Conservation (phyloP, 2,797 vertebrate genomes). For the Gastrophryne carolinensis region DNA sequence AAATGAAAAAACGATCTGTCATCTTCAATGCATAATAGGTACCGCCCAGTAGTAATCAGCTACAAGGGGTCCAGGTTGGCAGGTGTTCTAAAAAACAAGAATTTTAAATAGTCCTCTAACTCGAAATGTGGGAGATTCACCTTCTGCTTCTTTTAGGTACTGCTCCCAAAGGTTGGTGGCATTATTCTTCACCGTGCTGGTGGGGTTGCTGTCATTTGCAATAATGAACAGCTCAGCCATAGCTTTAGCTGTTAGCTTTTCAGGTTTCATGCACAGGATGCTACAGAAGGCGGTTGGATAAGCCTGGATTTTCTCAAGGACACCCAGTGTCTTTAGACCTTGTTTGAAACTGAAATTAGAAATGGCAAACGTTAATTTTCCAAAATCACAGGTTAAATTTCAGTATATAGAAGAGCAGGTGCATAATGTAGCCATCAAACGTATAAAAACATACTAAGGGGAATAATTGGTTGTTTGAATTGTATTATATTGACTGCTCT, state of each 20-base stretch:
- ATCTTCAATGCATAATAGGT: no score
- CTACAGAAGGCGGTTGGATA: conserved; percentile 73
- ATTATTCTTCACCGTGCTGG: conserved; percentile 57
- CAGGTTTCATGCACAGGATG: conserved; percentile 74
- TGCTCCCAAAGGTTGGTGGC: conserved; percentile 76
- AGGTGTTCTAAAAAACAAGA: no score
- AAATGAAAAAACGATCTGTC: no score
- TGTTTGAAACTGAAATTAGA: conserved; percentile 79
- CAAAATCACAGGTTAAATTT: no score
- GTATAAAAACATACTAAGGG: no score
- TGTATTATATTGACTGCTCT: no score
- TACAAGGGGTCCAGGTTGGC: no score
- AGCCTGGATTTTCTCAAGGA: conserved; percentile 85
- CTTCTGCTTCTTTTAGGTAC: conserved; percentile 82
- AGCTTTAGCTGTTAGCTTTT: conserved; percentile 71
- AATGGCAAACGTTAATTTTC: no score
- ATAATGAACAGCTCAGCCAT: conserved; percentile 74
- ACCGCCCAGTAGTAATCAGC: no score
- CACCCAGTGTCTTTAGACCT: conserved; percentile 83
- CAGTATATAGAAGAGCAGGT: no score
- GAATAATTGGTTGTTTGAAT: no score
- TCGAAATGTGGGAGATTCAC: conserved; percentile 66
- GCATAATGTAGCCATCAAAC: no score
- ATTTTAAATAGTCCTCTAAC: not conserved
- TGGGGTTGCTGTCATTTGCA: conserved; percentile 63